Evolutionary conservation across 1,140 invertebrate species (phyloP).

Genomic region (Phymorhynchus buccinoides): DNA sequence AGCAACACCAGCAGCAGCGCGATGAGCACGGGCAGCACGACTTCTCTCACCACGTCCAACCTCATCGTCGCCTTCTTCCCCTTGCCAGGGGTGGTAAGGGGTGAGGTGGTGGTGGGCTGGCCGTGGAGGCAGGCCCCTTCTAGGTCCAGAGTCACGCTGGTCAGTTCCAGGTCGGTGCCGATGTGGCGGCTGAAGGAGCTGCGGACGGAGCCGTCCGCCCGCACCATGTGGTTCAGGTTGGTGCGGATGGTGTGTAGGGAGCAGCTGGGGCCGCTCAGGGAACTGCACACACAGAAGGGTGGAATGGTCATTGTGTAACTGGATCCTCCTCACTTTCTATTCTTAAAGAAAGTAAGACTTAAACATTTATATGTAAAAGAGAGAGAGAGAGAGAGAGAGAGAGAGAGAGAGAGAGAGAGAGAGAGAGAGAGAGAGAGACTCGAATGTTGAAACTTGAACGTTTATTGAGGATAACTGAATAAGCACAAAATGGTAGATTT

Average conservation of each 20-base stretch:
- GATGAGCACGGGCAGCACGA: constrained; percentile 46
- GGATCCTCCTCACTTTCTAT: no score
- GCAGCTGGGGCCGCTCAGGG: constrained; percentile 35
- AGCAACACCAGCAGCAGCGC: constrained; percentile 43
- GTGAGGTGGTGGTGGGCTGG: not conserved
- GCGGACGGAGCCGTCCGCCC: constrained; percentile 33
- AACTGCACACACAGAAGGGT: not conserved
- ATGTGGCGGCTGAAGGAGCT: constrained; percentile 31
- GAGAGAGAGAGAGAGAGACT: no score
- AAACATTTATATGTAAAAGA: no score
- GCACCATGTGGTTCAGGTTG: constrained; percentile 27
- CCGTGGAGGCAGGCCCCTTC: constrained; percentile 38
- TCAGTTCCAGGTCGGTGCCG: not conserved
- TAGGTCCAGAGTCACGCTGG: constrained; percentile 19
- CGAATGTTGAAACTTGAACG: no score
- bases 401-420: no score
- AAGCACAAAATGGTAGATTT: no score
- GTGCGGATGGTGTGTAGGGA: constrained; percentile 6
- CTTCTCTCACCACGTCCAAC: constrained; percentile 37
- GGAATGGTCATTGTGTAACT: no score
- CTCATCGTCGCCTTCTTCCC: not conserved
- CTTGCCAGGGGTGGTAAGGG: not conserved
- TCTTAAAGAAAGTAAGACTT: no score
- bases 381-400: no score
- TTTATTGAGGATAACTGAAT: no score